Evolutionary conservation across 2,888 invertebrate genomes (phyloP).

Genomic region (Orthosia gothica): DNA sequence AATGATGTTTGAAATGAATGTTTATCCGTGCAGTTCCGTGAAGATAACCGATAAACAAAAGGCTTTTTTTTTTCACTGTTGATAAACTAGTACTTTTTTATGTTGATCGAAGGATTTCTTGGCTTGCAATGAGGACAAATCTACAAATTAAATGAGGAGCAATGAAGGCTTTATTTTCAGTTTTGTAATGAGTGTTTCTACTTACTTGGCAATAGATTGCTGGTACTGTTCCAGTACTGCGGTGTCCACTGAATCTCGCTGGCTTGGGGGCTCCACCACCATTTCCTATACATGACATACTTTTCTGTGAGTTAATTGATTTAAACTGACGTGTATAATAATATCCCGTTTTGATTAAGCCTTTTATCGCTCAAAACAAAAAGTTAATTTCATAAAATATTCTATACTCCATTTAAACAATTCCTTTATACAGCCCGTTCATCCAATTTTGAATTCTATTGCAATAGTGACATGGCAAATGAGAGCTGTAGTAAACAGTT

Average conservation of each 20-base stretch:
- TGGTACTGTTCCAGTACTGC: conserved; percentile 96
- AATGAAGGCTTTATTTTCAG: conserved; percentile 1
- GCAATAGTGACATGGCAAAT: no score
- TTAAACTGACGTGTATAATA: fast-evolving
- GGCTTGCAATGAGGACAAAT: background rate
- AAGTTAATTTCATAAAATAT: background rate
- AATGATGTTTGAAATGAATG: conserved; percentile 12
- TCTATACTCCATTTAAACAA: no score
- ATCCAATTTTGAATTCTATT: no score
- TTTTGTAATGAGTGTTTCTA: conserved; percentile 56
- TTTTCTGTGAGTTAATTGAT: background rate
- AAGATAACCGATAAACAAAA: background rate
- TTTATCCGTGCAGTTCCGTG: background rate
- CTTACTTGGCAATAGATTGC: conserved; percentile 96
- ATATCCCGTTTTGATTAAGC: conserved; percentile 2
- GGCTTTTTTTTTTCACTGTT: no score
- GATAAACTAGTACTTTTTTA: background rate
- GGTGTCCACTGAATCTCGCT: conserved; percentile 92
- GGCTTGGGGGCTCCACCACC: conserved; percentile 80
- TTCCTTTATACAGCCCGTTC: no score
- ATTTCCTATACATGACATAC: conserved; percentile 77
- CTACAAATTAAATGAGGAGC: conserved; percentile 20
- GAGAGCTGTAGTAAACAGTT: no score
- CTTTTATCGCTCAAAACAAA: background rate
- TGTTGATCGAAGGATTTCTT: background rate